Base-by-base conservation (phyloP, 2,113 vertebrate species). In the Albula goreensis region DNA sequence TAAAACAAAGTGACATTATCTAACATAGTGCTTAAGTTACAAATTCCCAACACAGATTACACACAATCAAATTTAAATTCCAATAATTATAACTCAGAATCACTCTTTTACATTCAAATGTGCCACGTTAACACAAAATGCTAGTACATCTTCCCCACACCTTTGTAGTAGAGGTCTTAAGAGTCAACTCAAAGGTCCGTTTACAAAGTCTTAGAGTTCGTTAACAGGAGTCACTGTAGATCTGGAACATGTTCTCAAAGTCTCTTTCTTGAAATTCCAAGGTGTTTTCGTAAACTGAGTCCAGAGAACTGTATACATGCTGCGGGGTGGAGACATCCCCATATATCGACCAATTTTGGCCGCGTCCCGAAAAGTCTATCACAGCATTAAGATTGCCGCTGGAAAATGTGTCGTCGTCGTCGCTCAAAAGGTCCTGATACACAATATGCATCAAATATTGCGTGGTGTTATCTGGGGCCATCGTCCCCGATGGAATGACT, bases 401-500 rank as follows among this genome's bases (percentile, higher is more conserved):
- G 19, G 31, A 3, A 0, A 82, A 10, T 1, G 70, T 4, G 2
- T 0, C 2, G 4, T 25, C 0, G 56, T 25, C 0, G 56, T 51
- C 50, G 22, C 25, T 12, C 50, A 48, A 19, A 86, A 92, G 4
- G 48, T 96, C 94, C 1, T 89, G 89, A 6, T 95, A 95, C 31
- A 88, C 92, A 0, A 91, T 85, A 41, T 85, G 81, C 94, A 96
- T 96, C 2, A 96, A 66, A 87, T 95, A 96, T 86, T 96, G 95
- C 1, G 95, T 96, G 0, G 95, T 96, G 92, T 96, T 92, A 25
- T 48, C 50, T 4, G 91, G 91, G 48, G 91, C 91, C 89, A 89
- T 90, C 0, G 83, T 78, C 8, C 82, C 87, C 2, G 84, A 9
- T 3, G 82, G 81, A 1, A 56, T 4, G 5, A 2, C 56, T 66